A percentile compares a stretch with the other conserved stretches of the same genome.
phyloP scores from a whole-genome alignment of 2,797 vertebrate species.

The Graptemys geographica region DNA sequence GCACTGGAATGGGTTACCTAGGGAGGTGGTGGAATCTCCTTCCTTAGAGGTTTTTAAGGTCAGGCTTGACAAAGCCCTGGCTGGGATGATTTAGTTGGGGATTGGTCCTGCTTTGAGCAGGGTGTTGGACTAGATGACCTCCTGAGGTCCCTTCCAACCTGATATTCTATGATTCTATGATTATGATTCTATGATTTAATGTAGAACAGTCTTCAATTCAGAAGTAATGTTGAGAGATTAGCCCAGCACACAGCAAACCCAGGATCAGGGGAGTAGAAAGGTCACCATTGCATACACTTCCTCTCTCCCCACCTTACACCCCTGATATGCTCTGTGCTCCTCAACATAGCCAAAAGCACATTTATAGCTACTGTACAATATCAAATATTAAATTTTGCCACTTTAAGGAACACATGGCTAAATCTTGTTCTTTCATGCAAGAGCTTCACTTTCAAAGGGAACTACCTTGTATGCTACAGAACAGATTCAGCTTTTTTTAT shows the following conservation, averaged over 20 bases:
- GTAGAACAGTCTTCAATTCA: not conserved
- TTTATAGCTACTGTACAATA: not conserved
- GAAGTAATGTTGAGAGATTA: not conserved
- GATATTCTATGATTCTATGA: too few relatives aligned
- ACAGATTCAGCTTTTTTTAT: not conserved
- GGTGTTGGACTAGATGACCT: too few relatives aligned
- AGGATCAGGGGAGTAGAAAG: not conserved
- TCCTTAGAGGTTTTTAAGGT: too few relatives aligned
- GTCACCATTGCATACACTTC: not conserved
- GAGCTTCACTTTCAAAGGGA: not conserved
- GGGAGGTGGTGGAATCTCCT: too few relatives aligned
- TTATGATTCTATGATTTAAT: not conserved
- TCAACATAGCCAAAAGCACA: not conserved
- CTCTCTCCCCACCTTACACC: not conserved
- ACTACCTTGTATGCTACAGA: not conserved
- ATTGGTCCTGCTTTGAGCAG: too few relatives aligned
- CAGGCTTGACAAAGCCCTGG: too few relatives aligned
- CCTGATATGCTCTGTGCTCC: not conserved
- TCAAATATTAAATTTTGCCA: not conserved
- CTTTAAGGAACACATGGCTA: not conserved
- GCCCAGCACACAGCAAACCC: not conserved
- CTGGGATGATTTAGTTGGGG: too few relatives aligned
- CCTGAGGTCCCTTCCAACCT: too few relatives aligned
- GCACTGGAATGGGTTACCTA: too few relatives aligned
- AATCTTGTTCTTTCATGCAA: not conserved